Conservation (phyloP, 2,113 vertebrate species). For the Myanophis thanlyinensis region DNA sequence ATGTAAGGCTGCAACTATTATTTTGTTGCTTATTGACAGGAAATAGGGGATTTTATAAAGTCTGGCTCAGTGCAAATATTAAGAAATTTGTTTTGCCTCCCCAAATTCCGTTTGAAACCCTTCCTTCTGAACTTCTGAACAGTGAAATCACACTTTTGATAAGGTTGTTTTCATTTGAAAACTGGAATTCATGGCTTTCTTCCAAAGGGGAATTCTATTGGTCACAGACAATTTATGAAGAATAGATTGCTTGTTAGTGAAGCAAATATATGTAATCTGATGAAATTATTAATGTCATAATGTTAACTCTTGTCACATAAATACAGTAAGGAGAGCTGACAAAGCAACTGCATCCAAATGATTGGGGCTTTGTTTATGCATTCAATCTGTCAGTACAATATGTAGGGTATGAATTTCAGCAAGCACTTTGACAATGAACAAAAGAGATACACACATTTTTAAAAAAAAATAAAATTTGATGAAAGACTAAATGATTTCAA, state of each 20-base stretch:
- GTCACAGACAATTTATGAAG: conserved; percentile 67
- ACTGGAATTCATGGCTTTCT: conserved; percentile 49
- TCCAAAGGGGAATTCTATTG: conserved; percentile 51
- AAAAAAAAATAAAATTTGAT: conserved; percentile 71
- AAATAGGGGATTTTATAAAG: conserved; percentile 62
- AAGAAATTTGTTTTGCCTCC: conserved; percentile 33
- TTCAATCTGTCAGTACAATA: conserved; percentile 68
- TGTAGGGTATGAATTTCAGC: conserved; percentile 66
- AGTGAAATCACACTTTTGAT: conserved; percentile 42
- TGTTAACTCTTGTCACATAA: conserved; percentile 76
- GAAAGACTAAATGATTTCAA: conserved; percentile 73
- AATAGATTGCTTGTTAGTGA: conserved; percentile 71
- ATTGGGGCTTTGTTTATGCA: conserved; percentile 68
- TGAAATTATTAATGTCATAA: conserved; percentile 76
- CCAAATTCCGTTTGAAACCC: neutral
- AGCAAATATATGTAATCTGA: conserved; percentile 70
- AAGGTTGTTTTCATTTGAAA: conserved; percentile 58
- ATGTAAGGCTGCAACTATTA: conserved; percentile 43
- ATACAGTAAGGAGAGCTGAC: conserved; percentile 75
- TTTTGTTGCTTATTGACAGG: conserved; percentile 60
- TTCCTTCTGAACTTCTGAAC: conserved; percentile 11
- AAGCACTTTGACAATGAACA: conserved; percentile 68
- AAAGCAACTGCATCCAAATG: conserved; percentile 69
- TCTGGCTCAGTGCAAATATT: conserved; percentile 55
- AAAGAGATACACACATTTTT: conserved; percentile 70